Conservation (phyloP, 2,113 vertebrate genomes). For the Astur gentilis region DNA sequence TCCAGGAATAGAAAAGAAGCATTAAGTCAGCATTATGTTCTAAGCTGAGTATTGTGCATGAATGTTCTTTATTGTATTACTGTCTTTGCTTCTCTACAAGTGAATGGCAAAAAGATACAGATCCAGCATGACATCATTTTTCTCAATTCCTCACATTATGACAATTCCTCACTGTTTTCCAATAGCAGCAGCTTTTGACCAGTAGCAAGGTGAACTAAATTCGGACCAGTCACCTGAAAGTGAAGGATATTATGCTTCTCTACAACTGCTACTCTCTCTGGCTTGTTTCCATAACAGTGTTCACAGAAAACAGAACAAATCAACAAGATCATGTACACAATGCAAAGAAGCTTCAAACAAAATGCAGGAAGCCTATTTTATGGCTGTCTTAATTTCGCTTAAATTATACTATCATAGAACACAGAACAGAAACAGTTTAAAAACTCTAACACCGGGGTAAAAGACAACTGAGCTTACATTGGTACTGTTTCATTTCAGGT, state of each 20-base stretch:
- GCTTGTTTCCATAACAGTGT: neutral
- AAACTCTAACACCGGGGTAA: neutral
- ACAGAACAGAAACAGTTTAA: neutral
- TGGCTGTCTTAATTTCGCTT: neutral
- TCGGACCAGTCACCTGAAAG: neutral
- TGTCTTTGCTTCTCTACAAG: neutral
- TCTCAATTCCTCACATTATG: neutral
- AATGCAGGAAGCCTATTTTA: neutral
- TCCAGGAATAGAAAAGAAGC: neutral
- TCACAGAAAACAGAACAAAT: neutral
- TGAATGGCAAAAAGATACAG: neutral
- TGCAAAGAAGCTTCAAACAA: neutral
- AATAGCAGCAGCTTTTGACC: neutral
- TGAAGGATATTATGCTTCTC: neutral
- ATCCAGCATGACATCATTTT: neutral
- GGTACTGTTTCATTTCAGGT: neutral
- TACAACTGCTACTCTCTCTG: neutral
- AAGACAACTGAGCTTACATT: neutral
- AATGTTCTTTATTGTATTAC: neutral
- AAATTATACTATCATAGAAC: neutral
- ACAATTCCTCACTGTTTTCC: neutral
- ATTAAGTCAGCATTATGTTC: neutral
- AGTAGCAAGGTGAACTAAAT: neutral
- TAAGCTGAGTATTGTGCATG: neutral
- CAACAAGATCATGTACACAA: neutral